Evolutionary conservation across 1,140 invertebrate species (phyloP), one percentile per base, ranked within the genome.

Genomic region (Agrilus planipennis): DNA sequence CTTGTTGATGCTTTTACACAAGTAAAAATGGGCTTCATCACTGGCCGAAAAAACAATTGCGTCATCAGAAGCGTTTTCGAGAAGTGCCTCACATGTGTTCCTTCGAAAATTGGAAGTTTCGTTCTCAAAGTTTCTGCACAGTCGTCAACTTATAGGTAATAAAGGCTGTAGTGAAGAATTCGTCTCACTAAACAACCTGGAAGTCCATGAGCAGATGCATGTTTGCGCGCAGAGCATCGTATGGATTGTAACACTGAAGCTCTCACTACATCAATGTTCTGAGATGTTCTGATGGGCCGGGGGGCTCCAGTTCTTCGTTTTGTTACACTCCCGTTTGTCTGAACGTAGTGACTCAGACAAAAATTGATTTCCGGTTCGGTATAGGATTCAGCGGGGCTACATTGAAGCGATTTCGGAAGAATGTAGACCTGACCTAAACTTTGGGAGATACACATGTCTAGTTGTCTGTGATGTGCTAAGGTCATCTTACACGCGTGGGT

Each of bases 91-190:
- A 46, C 45, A 47, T 39, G 19, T 35, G 18, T 47, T 47, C 42
- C n/a, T 45, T 29, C 25, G 35, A 5, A 35, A 47, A 41, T 40
- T 47, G n/a, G 45, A 47, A 45, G 39, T 45, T 34, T 27, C 46
- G 44, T 46, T 46, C 27, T 11, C 35, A 39, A 29, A 47, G 35
- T 40, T 46, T 29, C 44, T 46, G 40, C 29, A 30, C 44, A 46
- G 43, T 44, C 19, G 40, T 34, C 41, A 46, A 32, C 46, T 47
- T 44, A 36, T 47, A 47, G 14, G 30, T 36, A 46, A 47, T 46
- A 37, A 32, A 47, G 43, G 28, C 46, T 35, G 19, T 47, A 38
- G 34, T 47, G 39, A 39, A 49, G 34, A 29, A 47, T 47, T 37
- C 43, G 18, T 40, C 39, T 35, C 34, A 48, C 25, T 7, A 40